Base-by-base conservation (phyloP, 2,797 vertebrate species). In the Microtus agrestis region DNA sequence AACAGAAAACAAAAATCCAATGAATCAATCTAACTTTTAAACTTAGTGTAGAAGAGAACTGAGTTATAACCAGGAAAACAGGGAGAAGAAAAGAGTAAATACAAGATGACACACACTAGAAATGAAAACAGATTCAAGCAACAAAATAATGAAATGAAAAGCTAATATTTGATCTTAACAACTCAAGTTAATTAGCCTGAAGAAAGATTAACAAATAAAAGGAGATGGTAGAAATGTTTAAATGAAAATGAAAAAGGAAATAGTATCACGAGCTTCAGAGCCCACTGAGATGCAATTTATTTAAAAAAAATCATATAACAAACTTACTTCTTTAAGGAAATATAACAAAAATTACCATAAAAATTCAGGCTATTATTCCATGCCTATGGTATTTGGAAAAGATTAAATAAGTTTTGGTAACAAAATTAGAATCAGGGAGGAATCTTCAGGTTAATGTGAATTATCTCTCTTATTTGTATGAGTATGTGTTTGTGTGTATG, bases 51-150 rank as follows among this genome's bases (percentile, higher is more conserved):
- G 25, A 92, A 59, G 12, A 80, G 54, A 15, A 74, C 0, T 19
- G 78, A 74, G 61, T 78, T 77, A 88, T 77, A 69, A 21, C 5
- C 9, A 29, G 8, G 21, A 15, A 54, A 73, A 8, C 37, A 67
- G 7, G 34, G 77, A 54, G n/a, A 78, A 54, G 37, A 77, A 95
- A 71, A 11, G 40, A 87, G 31, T 65, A 96, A 87, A 91, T 51
- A 46, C 34, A 80, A 51, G 23, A 34, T 63, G 76, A 2, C 31
- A 73, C 10, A 84, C 69, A 82, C 9, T 81, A 14, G 67, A 94
- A 79, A 65, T 85, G 40, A 65, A 73, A 80, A 65, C 10, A n/a
- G 21, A 71, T 3, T 63, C 23, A 34, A 5, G 54, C 37, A 86
- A 46, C 51, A 14, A 65, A 87, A 43, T 21, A 61, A 34, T 69